Conservation (phyloP, 2,797 vertebrate genomes). For the Mus caroli region DNA sequence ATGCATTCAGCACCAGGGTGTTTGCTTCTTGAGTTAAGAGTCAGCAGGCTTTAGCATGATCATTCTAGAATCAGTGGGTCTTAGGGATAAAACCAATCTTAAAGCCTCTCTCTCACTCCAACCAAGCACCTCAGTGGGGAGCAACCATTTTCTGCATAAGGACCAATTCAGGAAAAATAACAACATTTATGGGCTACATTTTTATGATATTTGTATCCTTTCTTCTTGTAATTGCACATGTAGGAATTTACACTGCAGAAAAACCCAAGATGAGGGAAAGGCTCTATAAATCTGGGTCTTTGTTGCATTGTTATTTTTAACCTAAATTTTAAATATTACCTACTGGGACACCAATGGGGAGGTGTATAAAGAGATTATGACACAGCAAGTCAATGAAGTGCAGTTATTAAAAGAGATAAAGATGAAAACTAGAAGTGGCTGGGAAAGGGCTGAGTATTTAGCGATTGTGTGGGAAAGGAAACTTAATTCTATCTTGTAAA, state of each 20-base stretch:
- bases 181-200: slow-evolving; percentile 56
- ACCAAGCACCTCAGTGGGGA: slow-evolving; percentile 40
- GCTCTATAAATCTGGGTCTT: slow-evolving; percentile 23
- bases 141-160: slow-evolving; percentile 53
- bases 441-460: not conserved
- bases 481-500: not conserved
- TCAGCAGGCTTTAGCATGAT: not conserved
- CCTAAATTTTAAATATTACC: slow-evolving; percentile 68
- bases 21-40: not conserved
- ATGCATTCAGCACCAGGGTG: rapidly evolving
- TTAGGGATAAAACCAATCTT: not conserved
- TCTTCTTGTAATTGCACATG: slow-evolving; percentile 52
- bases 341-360: not conserved
- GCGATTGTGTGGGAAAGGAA: not conserved
- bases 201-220: slow-evolving; percentile 65
- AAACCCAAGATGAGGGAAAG: slow-evolving; percentile 33
- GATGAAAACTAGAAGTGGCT: not conserved
- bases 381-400: not conserved
- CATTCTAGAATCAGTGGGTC: not conserved
- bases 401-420: slow-evolving; percentile 13
- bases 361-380: slow-evolving; percentile 21
- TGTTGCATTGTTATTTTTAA: slow-evolving; percentile 68
- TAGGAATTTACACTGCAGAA: slow-evolving; percentile 60
- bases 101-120: not conserved
- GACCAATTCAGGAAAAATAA: slow-evolving; percentile 72